phyloP scores from a whole-genome alignment of 2,888 invertebrate genomes.

The Cataglyphis livida region DNA sequence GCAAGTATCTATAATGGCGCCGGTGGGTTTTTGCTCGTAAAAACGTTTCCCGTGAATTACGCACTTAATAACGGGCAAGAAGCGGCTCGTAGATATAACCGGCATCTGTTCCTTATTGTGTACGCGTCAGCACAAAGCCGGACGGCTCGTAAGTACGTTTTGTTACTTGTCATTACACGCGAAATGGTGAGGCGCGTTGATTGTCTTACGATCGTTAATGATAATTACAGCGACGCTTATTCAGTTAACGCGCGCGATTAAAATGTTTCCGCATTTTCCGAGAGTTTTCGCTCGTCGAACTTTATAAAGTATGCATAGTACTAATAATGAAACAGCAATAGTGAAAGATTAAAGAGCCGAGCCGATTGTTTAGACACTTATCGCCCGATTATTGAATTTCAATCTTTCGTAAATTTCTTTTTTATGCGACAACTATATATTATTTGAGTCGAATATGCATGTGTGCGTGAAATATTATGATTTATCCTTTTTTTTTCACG shows the following conservation, averaged over 20 bases:
- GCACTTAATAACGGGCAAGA: slow-evolving; percentile 74
- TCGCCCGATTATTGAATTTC: slow-evolving; percentile 7
- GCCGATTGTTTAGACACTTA: neutral
- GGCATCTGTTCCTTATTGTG: slow-evolving; percentile 49
- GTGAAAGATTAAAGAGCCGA: neutral
- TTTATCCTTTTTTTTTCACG: slow-evolving; percentile 18
- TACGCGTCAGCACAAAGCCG: slow-evolving; percentile 12
- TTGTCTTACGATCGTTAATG: slow-evolving; percentile 72
- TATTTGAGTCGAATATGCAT: neutral
- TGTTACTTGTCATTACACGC: slow-evolving; percentile 61
- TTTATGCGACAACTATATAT: neutral
- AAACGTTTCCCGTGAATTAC: slow-evolving; percentile 79
- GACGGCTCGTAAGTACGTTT: slow-evolving; percentile 56
- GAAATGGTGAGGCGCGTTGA: slow-evolving; percentile 50
- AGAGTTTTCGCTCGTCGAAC: no score
- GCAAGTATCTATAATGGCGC: slow-evolving; percentile 73
- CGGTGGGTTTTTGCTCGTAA: slow-evolving; percentile 80
- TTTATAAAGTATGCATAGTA: neutral
- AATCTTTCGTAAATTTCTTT: neutral
- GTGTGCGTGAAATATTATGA: slow-evolving; percentile 22
- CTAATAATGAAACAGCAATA: neutral
- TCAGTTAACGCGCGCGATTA: slow-evolving; percentile 11
- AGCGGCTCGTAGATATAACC: slow-evolving; percentile 56
- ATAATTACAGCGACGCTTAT: slow-evolving; percentile 69
- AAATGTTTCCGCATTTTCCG: neutral